A percentile compares a stretch with the other conserved stretches of the same genome.
These are phyloP conservation scores for Pagetopsis macropterus DNA, from an alignment of 2,797 vertebrate species.

Conservation along the genomic window DNA sequence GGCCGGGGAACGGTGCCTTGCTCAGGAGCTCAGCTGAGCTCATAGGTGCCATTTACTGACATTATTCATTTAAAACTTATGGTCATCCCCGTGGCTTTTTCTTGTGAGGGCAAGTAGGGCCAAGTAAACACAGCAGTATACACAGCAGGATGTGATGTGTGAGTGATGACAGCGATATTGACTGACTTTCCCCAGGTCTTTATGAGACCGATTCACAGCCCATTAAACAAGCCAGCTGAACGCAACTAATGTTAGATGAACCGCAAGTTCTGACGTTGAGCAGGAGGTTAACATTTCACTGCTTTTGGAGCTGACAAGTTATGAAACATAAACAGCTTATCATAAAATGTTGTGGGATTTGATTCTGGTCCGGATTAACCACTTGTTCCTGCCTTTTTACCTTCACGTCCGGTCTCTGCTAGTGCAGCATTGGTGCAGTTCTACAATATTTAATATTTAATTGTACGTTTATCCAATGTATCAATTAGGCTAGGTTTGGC, in stretches of 20 bases:
- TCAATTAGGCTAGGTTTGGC: too few relatives aligned
- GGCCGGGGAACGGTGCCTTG: too few relatives aligned
- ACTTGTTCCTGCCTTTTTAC: not conserved
- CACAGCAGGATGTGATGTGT: slow-evolving; percentile 22
- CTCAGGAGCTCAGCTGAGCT: not conserved
- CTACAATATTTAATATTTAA: not conserved
- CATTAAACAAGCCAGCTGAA: slow-evolving; percentile 25
- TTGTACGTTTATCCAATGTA: too few relatives aligned
- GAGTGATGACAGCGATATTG: not conserved
- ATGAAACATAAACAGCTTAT: slow-evolving; percentile 8
- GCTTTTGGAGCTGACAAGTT: not conserved
- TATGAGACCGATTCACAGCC: slow-evolving; percentile 43
- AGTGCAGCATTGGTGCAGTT: not conserved
- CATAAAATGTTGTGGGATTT: not conserved
- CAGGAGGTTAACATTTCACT: not conserved
- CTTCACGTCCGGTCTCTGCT: not conserved
- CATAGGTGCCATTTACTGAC: not conserved
- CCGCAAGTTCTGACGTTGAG: not conserved
- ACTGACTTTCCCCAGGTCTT: not conserved
- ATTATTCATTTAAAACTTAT: not conserved
- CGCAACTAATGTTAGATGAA: not conserved
- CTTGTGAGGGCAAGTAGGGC: slow-evolving; percentile 15
- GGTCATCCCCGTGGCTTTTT: slow-evolving; percentile 9
- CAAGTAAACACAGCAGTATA: slow-evolving; percentile 18
- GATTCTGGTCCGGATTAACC: not conserved